These are phyloP conservation scores for Sceloporus tristichus DNA, from an alignment of 2,113 vertebrate species.

Conservation along the genomic window DNA sequence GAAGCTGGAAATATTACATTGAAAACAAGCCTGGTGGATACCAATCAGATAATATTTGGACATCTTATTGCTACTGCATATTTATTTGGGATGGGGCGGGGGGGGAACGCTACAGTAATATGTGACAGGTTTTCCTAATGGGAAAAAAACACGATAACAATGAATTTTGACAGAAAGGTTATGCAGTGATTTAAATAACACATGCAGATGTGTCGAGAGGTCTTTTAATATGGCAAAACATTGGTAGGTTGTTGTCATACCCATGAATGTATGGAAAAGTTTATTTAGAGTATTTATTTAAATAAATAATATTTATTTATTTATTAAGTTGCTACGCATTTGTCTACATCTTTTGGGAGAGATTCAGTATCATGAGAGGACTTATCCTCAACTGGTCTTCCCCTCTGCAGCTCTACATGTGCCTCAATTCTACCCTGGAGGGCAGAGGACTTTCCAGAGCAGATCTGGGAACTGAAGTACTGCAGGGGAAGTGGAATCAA, in stretches of 20 bases:
- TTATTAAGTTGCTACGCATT: background rate
- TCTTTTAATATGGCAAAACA: background rate
- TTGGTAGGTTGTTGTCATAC: background rate
- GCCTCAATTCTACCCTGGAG: background rate
- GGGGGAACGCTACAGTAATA: too few species aligned
- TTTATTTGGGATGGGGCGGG: background rate
- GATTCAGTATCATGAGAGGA: background rate
- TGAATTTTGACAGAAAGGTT: background rate
- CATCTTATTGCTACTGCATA: slow-evolving; percentile 3
- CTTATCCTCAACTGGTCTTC: background rate
- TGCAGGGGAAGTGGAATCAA: background rate
- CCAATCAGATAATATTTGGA: background rate
- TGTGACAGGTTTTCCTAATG: slow-evolving; percentile 1
- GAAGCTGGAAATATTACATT: background rate
- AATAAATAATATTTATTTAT: too few species aligned
- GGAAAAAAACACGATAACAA: background rate
- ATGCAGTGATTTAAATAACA: background rate
- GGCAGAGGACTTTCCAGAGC: background rate
- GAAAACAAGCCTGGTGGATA: background rate
- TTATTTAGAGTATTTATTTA: too few species aligned
- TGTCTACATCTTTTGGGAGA: background rate
- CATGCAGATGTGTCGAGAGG: background rate
- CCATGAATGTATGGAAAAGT: background rate
- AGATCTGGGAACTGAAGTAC: background rate
- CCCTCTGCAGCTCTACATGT: background rate